Conservation (phyloP, 2,113 vertebrate genomes). For the Hippocampus zosterae region DNA sequence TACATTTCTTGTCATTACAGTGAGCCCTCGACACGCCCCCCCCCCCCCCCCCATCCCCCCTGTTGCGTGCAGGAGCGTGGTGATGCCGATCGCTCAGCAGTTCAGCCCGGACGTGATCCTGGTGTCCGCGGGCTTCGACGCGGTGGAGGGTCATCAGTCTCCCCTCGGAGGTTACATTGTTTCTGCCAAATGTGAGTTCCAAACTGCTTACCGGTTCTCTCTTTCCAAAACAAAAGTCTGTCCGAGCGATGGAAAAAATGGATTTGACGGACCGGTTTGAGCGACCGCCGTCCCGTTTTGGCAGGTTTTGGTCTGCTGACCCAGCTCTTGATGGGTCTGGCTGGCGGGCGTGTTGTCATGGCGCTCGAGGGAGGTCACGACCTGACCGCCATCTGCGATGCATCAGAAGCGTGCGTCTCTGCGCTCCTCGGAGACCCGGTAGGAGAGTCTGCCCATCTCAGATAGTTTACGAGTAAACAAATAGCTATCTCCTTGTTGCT, state of each 20-base stretch:
- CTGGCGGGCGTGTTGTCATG: slow-evolving; percentile 63
- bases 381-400: slow-evolving; percentile 67
- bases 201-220: background rate
- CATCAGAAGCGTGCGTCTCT: slow-evolving; percentile 61
- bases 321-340: slow-evolving; percentile 63
- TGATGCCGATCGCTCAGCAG: slow-evolving; percentile 65
- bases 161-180: slow-evolving; percentile 66
- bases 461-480: too few relatives aligned
- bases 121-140: slow-evolving; percentile 65
- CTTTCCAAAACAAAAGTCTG: background rate
- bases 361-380: slow-evolving; percentile 66
- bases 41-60: background rate
- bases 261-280: background rate
- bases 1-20: background rate
- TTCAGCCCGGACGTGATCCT: slow-evolving; percentile 68
- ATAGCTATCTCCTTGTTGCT: too few relatives aligned
- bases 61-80: slow-evolving; percentile 44
- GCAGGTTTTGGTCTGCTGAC: slow-evolving; percentile 63
- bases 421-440: slow-evolving; percentile 61
- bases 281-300: background rate
- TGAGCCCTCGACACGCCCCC: too few relatives aligned
- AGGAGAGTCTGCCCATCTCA: slow-evolving; percentile 12
- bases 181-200: slow-evolving; percentile 59
- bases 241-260: background rate
- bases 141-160: slow-evolving; percentile 66